Evolutionary conservation across 2,888 invertebrate species (phyloP), one percentile per base, ranked within the genome.

Genomic region (Lymantria monacha): DNA sequence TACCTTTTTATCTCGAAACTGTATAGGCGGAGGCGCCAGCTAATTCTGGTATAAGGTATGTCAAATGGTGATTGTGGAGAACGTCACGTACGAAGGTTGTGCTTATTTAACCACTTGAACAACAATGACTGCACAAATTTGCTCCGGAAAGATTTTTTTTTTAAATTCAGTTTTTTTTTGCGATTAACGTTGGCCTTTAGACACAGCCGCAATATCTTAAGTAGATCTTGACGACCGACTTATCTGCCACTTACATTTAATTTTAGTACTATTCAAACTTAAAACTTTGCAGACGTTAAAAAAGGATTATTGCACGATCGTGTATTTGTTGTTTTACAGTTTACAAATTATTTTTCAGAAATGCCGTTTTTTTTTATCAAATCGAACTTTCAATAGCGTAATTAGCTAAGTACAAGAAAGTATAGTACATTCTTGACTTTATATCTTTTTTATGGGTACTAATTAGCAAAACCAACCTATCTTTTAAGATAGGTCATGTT

Each of bases 171-270:
- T 56, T 55, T 49, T 38, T 22, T 22, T 55, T 65, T 65, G 42
- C 52, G 9, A 33, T 44, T 41, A 44, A 44, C 22, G 42, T 30
- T 55, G 50, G 45, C 53, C 57, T 57, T 59, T 53, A 50, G 38
- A 42, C 37, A 46, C 42, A 53, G 42, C 38, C 48, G 42, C 54
- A 48, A 45, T 58, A 59, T 59, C 62, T 47, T 57, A 56, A 55
- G 58, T 58, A 60, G 54, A 58, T 62, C 57, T 64, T 53, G 53
- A 57, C 46, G 49, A 15, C 31, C 14, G 37, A 49, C 48, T 59
- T 65, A 46, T 62, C 51, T 48, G 58, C 51, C 44, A 46, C 14
- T 53, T 38, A 15, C 46, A 30, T 48, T 42, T 53, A 54, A 33
- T 12, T 53, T 47, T 54, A 42, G 22, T 46, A 46, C 46, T 46